Evolutionary conservation across 2,113 vertebrate genomes (phyloP), one percentile per base, ranked within the genome.

Genomic region (Tychaedon coryphoeus): DNA sequence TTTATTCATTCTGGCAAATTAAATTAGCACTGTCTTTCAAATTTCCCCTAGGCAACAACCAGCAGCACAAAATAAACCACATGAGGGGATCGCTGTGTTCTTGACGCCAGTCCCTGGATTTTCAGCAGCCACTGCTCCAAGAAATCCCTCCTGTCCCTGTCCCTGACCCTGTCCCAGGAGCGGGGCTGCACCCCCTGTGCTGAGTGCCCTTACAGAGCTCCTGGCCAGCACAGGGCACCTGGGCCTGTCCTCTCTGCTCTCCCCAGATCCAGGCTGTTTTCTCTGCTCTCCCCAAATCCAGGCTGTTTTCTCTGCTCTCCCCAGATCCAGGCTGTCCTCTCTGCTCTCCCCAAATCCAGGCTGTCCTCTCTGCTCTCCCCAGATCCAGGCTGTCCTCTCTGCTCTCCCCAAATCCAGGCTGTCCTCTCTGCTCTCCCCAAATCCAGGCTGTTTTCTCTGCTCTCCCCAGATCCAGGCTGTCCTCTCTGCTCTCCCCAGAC

Each of bases 1-100:
- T 97, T 96, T 97, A 97, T 92, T 96, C 94, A 94, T 93, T 54
- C 95, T 88, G 95, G 90, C 95, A 97, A 98, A 98, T 98, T 98
- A 97, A 98, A 98, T 98, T 96, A 98, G 95, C 88, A 29, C 91
- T 82, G 96, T 95, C 97, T 96, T 93, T 96, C 97, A 88, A 86
- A 92, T 82, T 58, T 57, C 77, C 89, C 34, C 64, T 4, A 34
- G 94, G 78, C 97, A 95, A 56, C 42, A 87, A 90, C 57, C 36
- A 33, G 88, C 86, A 94, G 95, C 91, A 94, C 76, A 85, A 71
- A 80, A 72, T 40, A 90, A 95, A 71, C 62, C 69, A 47, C 48
- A 57, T 43, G 42, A 72, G 74, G 17, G 73, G 77, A 70, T 83
- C 45, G 25, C 70, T 17, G 23, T 23, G 62, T 42, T 78, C 91